Evolutionary conservation across 2,888 invertebrate species (phyloP), one percentile per base, ranked within the genome.

Genomic region (Eledone cirrhosa): DNA sequence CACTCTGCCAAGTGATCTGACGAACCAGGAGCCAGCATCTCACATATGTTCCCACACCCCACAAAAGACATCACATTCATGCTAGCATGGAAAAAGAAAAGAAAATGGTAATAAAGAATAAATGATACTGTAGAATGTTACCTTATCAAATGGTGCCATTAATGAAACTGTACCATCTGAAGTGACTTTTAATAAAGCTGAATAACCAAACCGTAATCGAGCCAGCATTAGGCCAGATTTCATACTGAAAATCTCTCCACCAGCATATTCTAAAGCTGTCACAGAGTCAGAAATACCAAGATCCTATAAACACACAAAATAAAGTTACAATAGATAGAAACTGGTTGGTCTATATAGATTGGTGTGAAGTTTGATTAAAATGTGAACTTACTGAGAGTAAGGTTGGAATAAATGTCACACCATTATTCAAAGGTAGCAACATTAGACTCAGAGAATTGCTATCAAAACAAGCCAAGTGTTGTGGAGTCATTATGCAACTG

Each of bases 391-490:
- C 88, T 83, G 85, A 82, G 29, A 87, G 80, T 16, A 85, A 84
- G 14, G 84, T 85, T 11, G 86, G 78, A 27, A 84, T 83, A 79
- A 88, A 88, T 24, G 82, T 81, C 27, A 82, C 82, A 8, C 84
- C 85, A 33, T 81, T 80, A 2, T 79, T 74, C 27, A 88, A 79
- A 14, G 82, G 79, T 11, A 89, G 81, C 7, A 84, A 79, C 24
- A 88, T 86, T 14, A 89, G 80, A 11, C 84, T 81, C 16, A 79
- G 79, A 24, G 84, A 82, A 22, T 80, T 81, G 1, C 78, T 63
- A 67, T 85, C 85, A 59, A 87, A 85, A 82, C 89, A 89, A 48
- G 88, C 80, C 65, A 89, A 83, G 53, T 85, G 81, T 2, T 82
- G 82, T 47, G 84, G 83, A 29, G 86, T 80, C 22, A 87, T 81